These are phyloP conservation scores for Entomyzon cyanotis DNA, from an alignment of 2,113 vertebrate species.

Conservation along the genomic window DNA sequence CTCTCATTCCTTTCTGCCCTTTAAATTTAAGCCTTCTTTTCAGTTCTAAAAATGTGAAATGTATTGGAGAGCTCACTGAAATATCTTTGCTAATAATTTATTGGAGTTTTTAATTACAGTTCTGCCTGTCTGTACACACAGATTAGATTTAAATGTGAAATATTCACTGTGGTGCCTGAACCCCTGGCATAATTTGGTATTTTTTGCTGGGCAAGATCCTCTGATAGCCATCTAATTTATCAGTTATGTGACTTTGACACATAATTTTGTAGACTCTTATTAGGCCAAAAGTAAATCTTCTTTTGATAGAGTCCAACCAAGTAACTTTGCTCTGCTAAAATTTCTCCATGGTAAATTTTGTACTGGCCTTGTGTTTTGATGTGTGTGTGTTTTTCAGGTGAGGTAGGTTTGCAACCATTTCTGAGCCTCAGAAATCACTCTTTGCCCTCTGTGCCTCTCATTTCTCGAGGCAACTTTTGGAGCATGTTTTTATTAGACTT, in stretches of 20 bases:
- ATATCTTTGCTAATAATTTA: not conserved
- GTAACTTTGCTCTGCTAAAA: not conserved
- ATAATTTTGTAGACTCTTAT: not conserved
- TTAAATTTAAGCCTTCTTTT: slow-evolving; percentile 11
- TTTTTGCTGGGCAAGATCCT: not conserved
- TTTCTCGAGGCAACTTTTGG: not conserved
- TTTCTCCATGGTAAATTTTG: not conserved
- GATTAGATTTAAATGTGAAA: not conserved
- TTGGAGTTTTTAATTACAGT: not conserved
- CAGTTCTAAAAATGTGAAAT: not conserved
- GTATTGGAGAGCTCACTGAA: not conserved
- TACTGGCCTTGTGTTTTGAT: not conserved
- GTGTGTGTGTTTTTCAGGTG: not conserved
- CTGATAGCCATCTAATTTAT: not conserved
- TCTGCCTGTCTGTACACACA: not conserved
- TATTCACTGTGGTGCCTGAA: not conserved
- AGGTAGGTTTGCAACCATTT: not conserved
- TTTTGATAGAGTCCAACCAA: not conserved
- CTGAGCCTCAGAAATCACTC: not conserved
- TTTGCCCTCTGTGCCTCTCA: not conserved
- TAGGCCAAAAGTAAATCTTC: not conserved
- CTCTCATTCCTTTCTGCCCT: slow-evolving; percentile 26
- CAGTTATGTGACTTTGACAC: not conserved
- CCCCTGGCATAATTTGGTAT: not conserved
- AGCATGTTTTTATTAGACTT: not conserved